Base-by-base conservation (phyloP, 2,113 vertebrate species). In the Strix aluco region DNA sequence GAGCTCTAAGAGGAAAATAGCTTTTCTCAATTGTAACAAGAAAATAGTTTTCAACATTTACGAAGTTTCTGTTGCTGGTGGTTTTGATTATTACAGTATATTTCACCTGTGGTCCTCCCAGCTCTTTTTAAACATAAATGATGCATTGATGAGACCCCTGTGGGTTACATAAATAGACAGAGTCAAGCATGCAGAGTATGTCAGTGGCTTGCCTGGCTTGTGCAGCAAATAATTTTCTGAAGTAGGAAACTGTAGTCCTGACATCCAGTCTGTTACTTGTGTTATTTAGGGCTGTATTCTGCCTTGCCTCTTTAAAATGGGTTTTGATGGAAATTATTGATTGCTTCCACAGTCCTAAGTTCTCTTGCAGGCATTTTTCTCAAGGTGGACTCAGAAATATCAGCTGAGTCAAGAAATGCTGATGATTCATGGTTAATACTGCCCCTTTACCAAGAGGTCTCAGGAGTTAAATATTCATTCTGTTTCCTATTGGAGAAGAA, bases 261-360 rank as follows among this genome's bases (percentile, higher is more conserved):
- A 81, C 83, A 79, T 86, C 51, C 66, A 86, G 65, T 32, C 81
- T 70, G 58, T 90, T 95, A 49, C 34, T 89, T 47, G 16, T 49
- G 65, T 95, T 94, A 96, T 95, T 97, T 95, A 96, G 83, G 65
- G 77, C 86, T 93, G 15, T 75, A 16, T 91, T 95, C 80, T 92
- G 67, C 82, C 71, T 94, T 87, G 22, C 83, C 65, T 83, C 49
- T 93, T 94, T 86, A 54, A 86, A 95, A 87, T 89, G 65, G 38
- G 30, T 86, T 96, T 62, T 88, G 91, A 7, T 92, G 88, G 83
- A 84, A 91, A 83, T 94, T 94, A 95, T 81, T 85, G 88, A 92
- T 94, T 91, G 69, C 86, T 94, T 92, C 91, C 71, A 67, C 34
- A 38, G 19, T 38, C 81, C 62, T 57, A 58, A 89, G 70, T 89